Base-by-base conservation (phyloP, 2,888 invertebrate species). In the Melanostoma scalare region DNA sequence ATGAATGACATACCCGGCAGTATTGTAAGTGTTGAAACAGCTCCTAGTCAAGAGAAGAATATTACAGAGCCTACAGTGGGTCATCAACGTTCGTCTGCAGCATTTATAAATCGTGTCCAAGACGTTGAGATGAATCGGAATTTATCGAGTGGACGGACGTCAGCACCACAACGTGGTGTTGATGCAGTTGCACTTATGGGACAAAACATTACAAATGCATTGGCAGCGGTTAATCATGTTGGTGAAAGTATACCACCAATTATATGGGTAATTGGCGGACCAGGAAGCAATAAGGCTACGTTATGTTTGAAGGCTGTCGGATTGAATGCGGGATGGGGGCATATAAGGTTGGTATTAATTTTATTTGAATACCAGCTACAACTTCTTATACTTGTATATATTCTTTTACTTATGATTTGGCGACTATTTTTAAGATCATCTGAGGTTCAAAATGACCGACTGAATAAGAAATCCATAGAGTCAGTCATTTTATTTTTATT, bases 241-340 rank as follows among this genome's bases (percentile, higher is more conserved):
- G 86, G 85, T 9, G 86, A 69, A 50, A 69, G 69, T 10, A 86
- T 89, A 67, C 92, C 92, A 0, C 91, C 92, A 1, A 89, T 93
- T 6, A 90, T 94, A 79, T 94, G 94, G 93, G 93, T 95, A 5
- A 94, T 95, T 50, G 97, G 97, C 6, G 98, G 98, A 0, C 98
- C 98, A 0, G 98, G 98, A 67, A 97, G 97, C 89, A 97, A 97
- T 89, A 98, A 98, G 90, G 95, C 96, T 1, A 92, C 93, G 0
- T 92, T 97, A 40, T 97, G 97, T 90, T 92, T 94, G 74, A 94
- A 94, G 86, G 96, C 95, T 0, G 93, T 94, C 3, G 92, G 93
- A 0, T 93, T 94, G 81, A 93, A 94, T 86, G 93, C 93, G 0
- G 95, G 95, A 4, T 96, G 96, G 95, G 93, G 93, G 2, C 96